Evolutionary conservation across 2,888 invertebrate genomes (phyloP).

Genomic region (Cyclophora punctaria): DNA sequence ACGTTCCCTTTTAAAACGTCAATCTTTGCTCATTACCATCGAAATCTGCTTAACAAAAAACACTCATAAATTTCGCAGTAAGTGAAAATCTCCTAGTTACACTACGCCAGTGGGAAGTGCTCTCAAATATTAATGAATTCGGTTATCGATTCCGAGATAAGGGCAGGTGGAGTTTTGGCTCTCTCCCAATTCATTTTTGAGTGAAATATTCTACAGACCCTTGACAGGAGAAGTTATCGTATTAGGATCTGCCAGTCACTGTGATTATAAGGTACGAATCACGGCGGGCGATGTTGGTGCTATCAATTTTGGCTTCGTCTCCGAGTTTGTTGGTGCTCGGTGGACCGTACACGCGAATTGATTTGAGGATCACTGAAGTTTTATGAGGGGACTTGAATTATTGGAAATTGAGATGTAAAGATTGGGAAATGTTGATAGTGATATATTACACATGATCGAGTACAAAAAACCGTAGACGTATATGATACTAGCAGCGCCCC

Average conservation of each 20-base stretch:
- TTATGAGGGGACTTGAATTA: constrained; percentile 3
- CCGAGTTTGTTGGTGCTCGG: constrained; percentile 24
- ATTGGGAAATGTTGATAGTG: no score
- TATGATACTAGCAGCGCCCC: no score
- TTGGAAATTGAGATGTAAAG: no score
- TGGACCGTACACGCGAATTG: constrained; percentile 26
- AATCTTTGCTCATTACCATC: no score
- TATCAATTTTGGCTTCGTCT: constrained; percentile 28
- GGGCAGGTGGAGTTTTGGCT: constrained; percentile 11
- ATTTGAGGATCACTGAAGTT: constrained; percentile 23
- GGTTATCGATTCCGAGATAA: constrained; percentile 14
- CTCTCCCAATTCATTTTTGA: constrained; percentile 9
- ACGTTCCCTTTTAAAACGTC: no score
- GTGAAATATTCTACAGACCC: constrained; percentile 17
- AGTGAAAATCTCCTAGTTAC: no score
- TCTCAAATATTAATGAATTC: constrained; percentile 17
- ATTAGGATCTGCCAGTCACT: constrained; percentile 27
- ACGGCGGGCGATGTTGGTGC: constrained; percentile 8
- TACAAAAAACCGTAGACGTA: no score
- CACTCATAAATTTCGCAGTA: no score
- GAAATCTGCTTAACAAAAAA: no score
- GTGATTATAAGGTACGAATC: constrained; percentile 20
- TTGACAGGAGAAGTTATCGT: constrained; percentile 22
- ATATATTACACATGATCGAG: no score
- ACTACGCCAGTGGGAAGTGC: constrained; percentile 7